Evolutionary conservation across 2,113 vertebrate species (phyloP), one percentile per base, ranked within the genome.

Genomic region (Hemicordylus capensis): DNA sequence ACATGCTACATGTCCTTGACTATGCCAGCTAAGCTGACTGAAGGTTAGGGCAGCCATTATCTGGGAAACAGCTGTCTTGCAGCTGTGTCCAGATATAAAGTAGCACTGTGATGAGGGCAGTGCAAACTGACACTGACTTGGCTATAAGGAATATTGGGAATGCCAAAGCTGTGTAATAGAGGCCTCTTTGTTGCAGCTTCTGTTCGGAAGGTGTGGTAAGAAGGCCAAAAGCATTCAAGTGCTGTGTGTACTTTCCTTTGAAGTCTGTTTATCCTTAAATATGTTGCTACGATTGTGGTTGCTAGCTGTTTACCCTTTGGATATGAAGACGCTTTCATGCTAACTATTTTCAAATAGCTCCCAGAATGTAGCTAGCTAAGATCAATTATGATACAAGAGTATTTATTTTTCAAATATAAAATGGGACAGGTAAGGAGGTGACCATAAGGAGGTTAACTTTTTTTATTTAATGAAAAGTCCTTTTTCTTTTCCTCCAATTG

Each of bases 231-330:
- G 15, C 28, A 46, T 9, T 39, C 20, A 61, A 22, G 37, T n/a
- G 11, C 6, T 39, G 8, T 54, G 31, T 39, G n/a, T 31, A 56
- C 73, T 56, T 66, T 76, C 28, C 37, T 84, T 84, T 84, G 83
- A 84, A 84, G 83, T 84, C 46, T 77, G 54, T 73, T 72, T 82
- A 73, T 59, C 51, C 56, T 67, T 61, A 84, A 46, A 54, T 12
- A 54, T 11, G 26, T 76, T 42, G 46, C 61, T 66, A 26, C 67
- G 46, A 76, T 84, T 76, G 34, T 67, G 83, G 63, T 51, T 67
- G 59, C 61, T 73, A 51, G 58, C 31, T 75, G 15, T 84, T 76
- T 84, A 67, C 61, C 48, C 46, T 76, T 28, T 39, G 10, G 59
- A 24, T 20, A 51, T 3, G 20, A n/a, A n/a, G n/a, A 64, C 39